Conservation (phyloP, 2,888 invertebrate species). For the Eueremaeus valkanovi region DNA sequence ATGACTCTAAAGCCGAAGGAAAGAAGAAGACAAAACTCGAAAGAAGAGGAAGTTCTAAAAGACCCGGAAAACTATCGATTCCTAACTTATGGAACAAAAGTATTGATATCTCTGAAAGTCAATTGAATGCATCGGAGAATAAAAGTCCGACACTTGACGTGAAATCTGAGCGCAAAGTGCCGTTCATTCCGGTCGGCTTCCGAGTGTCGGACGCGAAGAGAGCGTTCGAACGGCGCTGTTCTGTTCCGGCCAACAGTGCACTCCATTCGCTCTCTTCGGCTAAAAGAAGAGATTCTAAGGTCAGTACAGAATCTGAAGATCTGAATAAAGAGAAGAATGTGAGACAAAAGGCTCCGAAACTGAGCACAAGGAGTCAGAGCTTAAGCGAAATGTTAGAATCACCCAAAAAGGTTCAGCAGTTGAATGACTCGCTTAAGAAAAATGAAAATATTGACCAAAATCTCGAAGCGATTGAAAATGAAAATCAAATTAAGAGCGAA, state of each 20-base stretch:
- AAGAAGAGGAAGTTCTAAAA: constrained; percentile 2
- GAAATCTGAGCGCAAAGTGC: background rate
- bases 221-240: constrained; percentile 63
- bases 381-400: constrained; percentile 23
- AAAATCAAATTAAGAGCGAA: background rate
- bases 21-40: background rate
- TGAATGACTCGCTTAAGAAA: background rate
- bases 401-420: constrained; percentile 3
- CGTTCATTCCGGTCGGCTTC: constrained; percentile 37
- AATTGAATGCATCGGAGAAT: background rate
- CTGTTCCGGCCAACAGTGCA: constrained; percentile 35
- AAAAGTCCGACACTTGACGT: background rate
- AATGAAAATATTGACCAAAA: background rate
- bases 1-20: too few species aligned
- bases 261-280: background rate
- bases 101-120: background rate
- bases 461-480: background rate
- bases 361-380: constrained; percentile 3
- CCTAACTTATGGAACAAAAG: constrained; percentile 39
- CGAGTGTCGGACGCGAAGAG: constrained; percentile 81
- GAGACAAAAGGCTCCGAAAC: constrained; percentile 9
- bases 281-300: constrained; percentile 29
- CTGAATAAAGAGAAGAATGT: background rate
- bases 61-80: constrained; percentile 38
- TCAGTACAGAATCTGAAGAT: constrained; percentile 1